Conservation (phyloP, 2,113 vertebrate species). For the Formicarius rufipectus region DNA sequence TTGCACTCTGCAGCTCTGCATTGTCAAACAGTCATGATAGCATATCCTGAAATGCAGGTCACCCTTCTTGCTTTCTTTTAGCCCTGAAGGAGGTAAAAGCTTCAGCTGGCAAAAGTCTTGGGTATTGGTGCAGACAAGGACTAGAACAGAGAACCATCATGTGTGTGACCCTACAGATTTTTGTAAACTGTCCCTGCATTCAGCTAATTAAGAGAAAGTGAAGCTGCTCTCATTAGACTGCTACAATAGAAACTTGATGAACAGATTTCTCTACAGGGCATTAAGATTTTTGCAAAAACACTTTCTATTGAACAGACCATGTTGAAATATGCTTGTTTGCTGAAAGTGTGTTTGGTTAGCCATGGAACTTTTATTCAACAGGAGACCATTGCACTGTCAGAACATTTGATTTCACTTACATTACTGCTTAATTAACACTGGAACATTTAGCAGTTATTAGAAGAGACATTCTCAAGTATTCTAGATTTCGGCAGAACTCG, state of each 20-base stretch:
- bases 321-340: background rate
- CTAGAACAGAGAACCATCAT: background rate
- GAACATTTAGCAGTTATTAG: slow-evolving; percentile 51
- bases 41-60: background rate
- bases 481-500: slow-evolving; percentile 13
- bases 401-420: slow-evolving; percentile 17
- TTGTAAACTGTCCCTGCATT: background rate
- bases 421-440: slow-evolving; percentile 49
- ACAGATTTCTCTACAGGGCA: background rate
- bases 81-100: background rate
- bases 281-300: background rate
- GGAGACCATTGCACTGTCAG: slow-evolving; percentile 5
- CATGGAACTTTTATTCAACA: slow-evolving; percentile 34
- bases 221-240: background rate
- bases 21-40: background rate
- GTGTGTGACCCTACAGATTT: background rate
- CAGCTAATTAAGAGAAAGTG: background rate
- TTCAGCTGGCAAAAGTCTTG: background rate
- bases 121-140: accelerated
- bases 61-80: background rate
- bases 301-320: background rate
- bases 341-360: background rate
- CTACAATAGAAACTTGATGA: background rate
- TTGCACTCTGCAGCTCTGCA: background rate
- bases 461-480: slow-evolving; percentile 39